A percentile compares a stretch with the other conserved stretches of the same genome.
phyloP scores from a whole-genome alignment of 2,797 vertebrate genomes.

The Acrocephalus scirpaceus region DNA sequence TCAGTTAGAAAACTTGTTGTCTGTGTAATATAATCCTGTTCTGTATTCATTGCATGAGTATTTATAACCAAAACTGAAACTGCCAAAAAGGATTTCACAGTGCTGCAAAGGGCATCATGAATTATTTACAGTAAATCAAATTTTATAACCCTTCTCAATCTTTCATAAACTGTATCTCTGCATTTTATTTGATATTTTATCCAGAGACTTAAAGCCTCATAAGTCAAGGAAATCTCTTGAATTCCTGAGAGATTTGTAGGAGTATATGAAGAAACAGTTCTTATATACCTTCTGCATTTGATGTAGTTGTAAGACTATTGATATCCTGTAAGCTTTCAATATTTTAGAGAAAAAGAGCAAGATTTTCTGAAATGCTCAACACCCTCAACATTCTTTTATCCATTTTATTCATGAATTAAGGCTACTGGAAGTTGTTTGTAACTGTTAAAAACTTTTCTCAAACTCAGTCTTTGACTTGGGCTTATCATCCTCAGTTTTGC shows the following conservation, averaged over 20 bases:
- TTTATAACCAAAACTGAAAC: slow-evolving; percentile 41
- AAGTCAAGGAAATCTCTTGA: slow-evolving; percentile 44
- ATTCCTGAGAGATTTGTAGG: slow-evolving; percentile 54
- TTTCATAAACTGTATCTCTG: slow-evolving; percentile 57
- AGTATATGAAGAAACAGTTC: slow-evolving; percentile 19
- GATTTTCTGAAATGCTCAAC: neutral
- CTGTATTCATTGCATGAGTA: slow-evolving; percentile 2
- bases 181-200: slow-evolving; percentile 61
- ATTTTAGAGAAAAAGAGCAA: neutral
- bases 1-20: neutral
- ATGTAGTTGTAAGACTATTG: neutral
- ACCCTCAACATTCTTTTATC: neutral
- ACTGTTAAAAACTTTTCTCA: neutral
- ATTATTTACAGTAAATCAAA: slow-evolving; percentile 69
- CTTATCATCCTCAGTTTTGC: neutral
- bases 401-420: neutral
- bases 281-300: neutral
- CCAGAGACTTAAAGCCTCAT: slow-evolving; percentile 37
- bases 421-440: neutral
- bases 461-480: neutral
- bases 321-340: neutral
- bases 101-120: slow-evolving; percentile 26
- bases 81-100: slow-evolving; percentile 11
- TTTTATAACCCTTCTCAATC: slow-evolving; percentile 60
- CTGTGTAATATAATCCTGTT: slow-evolving; percentile 11